Evolutionary conservation across 2,888 invertebrate species (phyloP), one percentile per base, ranked within the genome.

Genomic region (Phania funesta): DNA sequence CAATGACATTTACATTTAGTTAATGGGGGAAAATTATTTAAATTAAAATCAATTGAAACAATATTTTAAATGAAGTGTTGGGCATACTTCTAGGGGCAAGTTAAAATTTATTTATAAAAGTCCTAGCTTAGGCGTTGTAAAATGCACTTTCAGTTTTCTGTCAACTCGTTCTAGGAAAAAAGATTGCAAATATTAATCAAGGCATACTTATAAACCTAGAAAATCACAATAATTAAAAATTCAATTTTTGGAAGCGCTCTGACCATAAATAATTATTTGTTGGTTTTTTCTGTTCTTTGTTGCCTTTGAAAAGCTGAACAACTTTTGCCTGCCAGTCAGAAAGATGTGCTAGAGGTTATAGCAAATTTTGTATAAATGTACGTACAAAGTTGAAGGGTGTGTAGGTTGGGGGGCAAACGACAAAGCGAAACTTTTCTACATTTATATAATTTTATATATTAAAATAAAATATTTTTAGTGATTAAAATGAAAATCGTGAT

Each of bases 401-500:
- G 18, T 6, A 0, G 7, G 7, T 44, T 9, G 35, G 16, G 7
- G 41, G 8, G 41, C n/a, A 16, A 44, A 7, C 4, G 16, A 44
- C 5, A 44, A 7, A 7, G 9, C 1, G 29, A 48, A 50, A 58
- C 22, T 58, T 58, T 58, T 79, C 50, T 44, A 44, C 58, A 58
- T 73, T 58, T 46, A 18, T 56, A n/a, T 71, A 79, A 79, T 67
- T 16, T 48, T 79, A n/a, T n/a, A n/a, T n/a, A 79, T 79, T 67
- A 64, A 79, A 73, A 65, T 79, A 58, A 79, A 71, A 79, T 79
- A 79, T 73, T 79, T 78, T 79, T 65, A 65, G 78, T 78, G 78
- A 78, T 71, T 78, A 78, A 78, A 78, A 71, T 78, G 65, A 71
- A 56, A 65, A 73, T 56, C 64, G 41, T 56, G 56, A 58, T 71